Conservation (phyloP, 2,113 vertebrate genomes). For the Scalopus aquaticus region DNA sequence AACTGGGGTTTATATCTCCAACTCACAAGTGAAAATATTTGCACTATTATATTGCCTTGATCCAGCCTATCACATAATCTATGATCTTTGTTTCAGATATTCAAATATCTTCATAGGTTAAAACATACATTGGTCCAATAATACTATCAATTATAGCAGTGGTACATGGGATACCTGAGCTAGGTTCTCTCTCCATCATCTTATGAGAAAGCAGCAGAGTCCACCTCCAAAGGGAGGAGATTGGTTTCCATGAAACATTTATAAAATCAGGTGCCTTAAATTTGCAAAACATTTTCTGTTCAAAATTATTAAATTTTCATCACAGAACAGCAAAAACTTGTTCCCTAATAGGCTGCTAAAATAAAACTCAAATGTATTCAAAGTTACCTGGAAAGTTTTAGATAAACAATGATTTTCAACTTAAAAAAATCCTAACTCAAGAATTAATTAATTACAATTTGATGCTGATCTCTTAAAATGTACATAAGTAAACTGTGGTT, state of each 20-base stretch:
- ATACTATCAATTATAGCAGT: not conserved
- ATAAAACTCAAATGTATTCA: not conserved
- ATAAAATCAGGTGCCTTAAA: not conserved
- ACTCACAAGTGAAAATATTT: not conserved
- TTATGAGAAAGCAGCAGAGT: not conserved
- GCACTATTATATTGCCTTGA: too few relatives aligned
- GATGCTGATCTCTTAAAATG: not conserved
- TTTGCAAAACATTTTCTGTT: not conserved
- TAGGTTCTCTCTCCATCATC: not conserved
- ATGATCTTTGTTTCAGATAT: not conserved
- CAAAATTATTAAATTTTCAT: slow-evolving; percentile 28
- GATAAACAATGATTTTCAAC: not conserved
- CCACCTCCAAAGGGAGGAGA: not conserved
- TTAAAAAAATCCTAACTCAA: not conserved
- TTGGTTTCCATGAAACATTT: not conserved
- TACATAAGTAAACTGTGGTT: not conserved
- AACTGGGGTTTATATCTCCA: not conserved
- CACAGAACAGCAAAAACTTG: not conserved
- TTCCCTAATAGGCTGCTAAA: not conserved
- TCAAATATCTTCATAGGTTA: not conserved
- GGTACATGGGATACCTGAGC: not conserved
- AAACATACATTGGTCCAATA: not conserved
- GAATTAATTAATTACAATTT: not conserved
- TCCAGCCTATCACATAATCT: too few relatives aligned
- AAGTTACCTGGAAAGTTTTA: not conserved